Evolutionary conservation across 2,888 invertebrate species (phyloP).

Genomic region (Hypena proboscidalis): DNA sequence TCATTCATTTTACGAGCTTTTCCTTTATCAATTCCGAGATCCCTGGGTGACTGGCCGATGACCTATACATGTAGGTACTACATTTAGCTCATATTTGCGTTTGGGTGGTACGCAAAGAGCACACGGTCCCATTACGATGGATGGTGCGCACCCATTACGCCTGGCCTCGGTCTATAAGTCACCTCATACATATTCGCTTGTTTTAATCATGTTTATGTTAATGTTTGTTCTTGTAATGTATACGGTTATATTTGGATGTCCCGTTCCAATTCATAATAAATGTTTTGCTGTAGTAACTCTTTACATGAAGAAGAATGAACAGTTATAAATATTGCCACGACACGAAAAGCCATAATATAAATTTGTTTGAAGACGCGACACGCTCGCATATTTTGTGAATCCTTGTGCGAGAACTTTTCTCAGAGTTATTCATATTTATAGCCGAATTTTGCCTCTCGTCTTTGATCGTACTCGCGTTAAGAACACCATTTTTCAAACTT

Average conservation of each 20-base stretch:
- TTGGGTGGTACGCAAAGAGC: constrained; percentile 21
- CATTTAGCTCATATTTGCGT: constrained; percentile 36
- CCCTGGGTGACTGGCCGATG: constrained; percentile 1
- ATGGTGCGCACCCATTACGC: constrained; percentile 30
- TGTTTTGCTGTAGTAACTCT: constrained; percentile 24
- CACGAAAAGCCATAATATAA: constrained; percentile 45
- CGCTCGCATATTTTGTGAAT: constrained; percentile 60
- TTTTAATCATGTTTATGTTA: constrained; percentile 59
- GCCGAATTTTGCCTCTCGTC: constrained; percentile 38
- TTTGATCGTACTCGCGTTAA: constrained; percentile 41
- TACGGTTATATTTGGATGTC: constrained; percentile 18
- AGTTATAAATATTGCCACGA: constrained; percentile 38
- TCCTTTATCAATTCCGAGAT: constrained; percentile 9
- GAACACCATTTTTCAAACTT: constrained; percentile 38
- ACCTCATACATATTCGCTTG: constrained; percentile 60
- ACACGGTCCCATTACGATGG: constrained; percentile 30
- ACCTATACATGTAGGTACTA: constrained; percentile 11
- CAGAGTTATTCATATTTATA: constrained; percentile 51
- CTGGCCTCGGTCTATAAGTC: constrained; percentile 37
- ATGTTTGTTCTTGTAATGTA: constrained; percentile 50
- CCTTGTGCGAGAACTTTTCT: constrained; percentile 52
- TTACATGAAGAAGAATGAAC: constrained; percentile 36
- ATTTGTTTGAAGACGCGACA: constrained; percentile 49
- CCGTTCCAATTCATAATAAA: constrained; percentile 27
- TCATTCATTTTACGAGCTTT: constrained; percentile 10